These are phyloP conservation scores for Sycophila texana DNA, from an alignment of 2,888 invertebrate genomes.

Conservation along the genomic window DNA sequence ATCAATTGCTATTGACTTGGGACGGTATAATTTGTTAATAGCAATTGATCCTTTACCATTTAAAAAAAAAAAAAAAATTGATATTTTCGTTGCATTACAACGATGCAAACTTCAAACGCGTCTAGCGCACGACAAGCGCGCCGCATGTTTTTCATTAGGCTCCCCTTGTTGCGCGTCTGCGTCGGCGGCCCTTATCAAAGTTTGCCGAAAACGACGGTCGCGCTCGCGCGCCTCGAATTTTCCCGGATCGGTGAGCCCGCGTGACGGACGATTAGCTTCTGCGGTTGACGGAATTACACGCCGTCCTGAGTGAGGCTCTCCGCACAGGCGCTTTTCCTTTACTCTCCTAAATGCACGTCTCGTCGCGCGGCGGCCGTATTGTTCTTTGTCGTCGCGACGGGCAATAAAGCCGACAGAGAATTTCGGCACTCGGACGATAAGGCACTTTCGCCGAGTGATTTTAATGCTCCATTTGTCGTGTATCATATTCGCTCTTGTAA, in stretches of 20 bases:
- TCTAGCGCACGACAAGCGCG: too few species aligned
- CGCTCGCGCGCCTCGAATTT: slow-evolving; percentile 37
- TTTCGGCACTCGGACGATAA: not conserved
- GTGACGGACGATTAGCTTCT: slow-evolving; percentile 55
- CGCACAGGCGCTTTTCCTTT: not conserved
- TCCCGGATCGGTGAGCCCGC: slow-evolving; percentile 38
- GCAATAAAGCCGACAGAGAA: not conserved
- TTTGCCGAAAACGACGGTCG: slow-evolving; percentile 2
- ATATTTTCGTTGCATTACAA: too few species aligned
- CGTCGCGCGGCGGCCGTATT: slow-evolving; percentile 4
- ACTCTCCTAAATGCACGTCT: not conserved
- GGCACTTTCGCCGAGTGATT: too few species aligned
- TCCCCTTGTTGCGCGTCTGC: not conserved
- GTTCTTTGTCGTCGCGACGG: slow-evolving; percentile 29
- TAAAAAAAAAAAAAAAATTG: too few species aligned
- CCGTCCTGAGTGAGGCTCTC: not conserved
- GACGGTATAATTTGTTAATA: too few species aligned
- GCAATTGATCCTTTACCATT: too few species aligned
- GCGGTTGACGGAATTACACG: slow-evolving; percentile 46
- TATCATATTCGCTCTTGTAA: too few species aligned
- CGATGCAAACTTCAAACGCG: too few species aligned
- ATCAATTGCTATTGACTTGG: too few species aligned
- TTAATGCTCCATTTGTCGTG: too few species aligned
- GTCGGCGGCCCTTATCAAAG: slow-evolving; percentile 40
- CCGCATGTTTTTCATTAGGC: slow-evolving; percentile 43